These are phyloP conservation scores for Acanthurus tractus DNA, from an alignment of 2,797 vertebrate genomes.

Conservation along the genomic window DNA sequence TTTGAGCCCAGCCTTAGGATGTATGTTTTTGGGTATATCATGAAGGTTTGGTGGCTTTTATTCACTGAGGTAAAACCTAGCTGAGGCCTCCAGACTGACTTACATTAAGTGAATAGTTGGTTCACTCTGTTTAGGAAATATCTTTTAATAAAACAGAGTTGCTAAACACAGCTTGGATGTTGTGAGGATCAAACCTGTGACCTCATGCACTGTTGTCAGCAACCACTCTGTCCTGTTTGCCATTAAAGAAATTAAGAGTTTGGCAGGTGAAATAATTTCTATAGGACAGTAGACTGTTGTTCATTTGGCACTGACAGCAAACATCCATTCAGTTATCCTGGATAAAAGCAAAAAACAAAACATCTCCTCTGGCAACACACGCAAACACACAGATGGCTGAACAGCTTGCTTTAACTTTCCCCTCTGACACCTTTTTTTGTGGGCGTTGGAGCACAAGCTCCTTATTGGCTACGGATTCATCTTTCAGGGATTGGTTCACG, in stretches of 20 bases:
- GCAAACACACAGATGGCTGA: slow-evolving; percentile 71
- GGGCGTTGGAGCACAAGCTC: slow-evolving; percentile 41
- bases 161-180: slow-evolving; percentile 8
- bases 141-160: slow-evolving; percentile 14
- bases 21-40: slow-evolving; percentile 11
- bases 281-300: slow-evolving; percentile 26
- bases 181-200: slow-evolving; percentile 24
- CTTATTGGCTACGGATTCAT: slow-evolving; percentile 53
- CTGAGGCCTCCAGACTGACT: slow-evolving; percentile 8
- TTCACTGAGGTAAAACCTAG: slow-evolving; percentile 29
- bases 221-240: slow-evolving; percentile 13
- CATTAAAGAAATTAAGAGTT: slow-evolving; percentile 13
- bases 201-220: background rate
- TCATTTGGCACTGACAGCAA: slow-evolving; percentile 40
- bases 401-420: slow-evolving; percentile 75
- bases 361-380: slow-evolving; percentile 23
- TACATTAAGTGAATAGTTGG: slow-evolving; percentile 1
- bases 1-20: slow-evolving; percentile 21
- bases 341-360: slow-evolving; percentile 12
- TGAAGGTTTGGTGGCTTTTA: slow-evolving; percentile 17
- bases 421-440: slow-evolving; percentile 63
- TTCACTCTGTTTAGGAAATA: background rate
- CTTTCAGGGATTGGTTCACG: slow-evolving; percentile 45
- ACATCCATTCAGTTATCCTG: slow-evolving; percentile 39
- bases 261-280: slow-evolving; percentile 17